Percentiles rank a stretch among this genome's conserved stretches.
These are phyloP conservation scores for Trachelus stipa DNA, from an alignment of 2,888 invertebrate genomes.

Conservation along the genomic window DNA sequence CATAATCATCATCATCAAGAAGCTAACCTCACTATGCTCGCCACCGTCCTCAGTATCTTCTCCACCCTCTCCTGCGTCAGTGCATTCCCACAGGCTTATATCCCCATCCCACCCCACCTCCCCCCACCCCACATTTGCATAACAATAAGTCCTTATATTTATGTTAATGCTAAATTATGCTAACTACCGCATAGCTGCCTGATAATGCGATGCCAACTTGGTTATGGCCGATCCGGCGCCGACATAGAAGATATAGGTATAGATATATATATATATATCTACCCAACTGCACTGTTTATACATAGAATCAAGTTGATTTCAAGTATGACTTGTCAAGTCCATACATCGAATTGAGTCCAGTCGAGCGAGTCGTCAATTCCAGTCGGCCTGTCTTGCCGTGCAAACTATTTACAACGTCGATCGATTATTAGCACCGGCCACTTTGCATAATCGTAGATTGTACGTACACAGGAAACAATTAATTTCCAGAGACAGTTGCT, in stretches of 20 bases:
- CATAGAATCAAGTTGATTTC: neutral
- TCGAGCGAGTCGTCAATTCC: neutral
- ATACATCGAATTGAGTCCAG: neutral
- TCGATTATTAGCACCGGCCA: neutral
- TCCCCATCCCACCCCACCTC: neutral
- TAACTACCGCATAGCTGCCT: conserved; percentile 16
- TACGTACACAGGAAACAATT: neutral
- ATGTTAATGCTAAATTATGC: conserved; percentile 24
- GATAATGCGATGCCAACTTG: conserved; percentile 24
- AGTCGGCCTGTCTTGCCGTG: neutral
- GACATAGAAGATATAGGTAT: neutral
- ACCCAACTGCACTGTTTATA: neutral
- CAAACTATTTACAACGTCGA: neutral
- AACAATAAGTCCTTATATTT: conserved; percentile 22
- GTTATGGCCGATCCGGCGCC: neutral
- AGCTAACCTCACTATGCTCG: neutral
- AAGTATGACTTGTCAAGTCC: neutral
- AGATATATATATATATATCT: no score
- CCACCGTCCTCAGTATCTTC: neutral
- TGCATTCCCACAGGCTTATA: conserved; percentile 13
- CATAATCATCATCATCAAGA: neutral
- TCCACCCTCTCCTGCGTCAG: neutral
- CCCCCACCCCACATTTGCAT: conserved; percentile 11
- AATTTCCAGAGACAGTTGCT: neutral
- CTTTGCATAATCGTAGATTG: neutral